Base-by-base conservation (phyloP, 2,888 invertebrate species). In the Sepioteuthis lessoniana region DNA sequence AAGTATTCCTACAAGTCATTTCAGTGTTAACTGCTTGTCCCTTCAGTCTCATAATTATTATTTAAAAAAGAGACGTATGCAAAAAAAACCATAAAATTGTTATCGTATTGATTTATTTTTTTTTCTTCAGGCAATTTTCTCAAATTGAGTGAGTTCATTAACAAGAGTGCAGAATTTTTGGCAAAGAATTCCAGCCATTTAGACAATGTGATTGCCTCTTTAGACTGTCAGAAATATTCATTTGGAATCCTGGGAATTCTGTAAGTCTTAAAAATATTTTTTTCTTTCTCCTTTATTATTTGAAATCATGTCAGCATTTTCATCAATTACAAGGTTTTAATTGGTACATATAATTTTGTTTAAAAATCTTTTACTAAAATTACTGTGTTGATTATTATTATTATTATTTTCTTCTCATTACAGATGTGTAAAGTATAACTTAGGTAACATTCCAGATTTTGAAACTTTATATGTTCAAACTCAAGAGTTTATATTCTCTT, bases 141-240 rank as follows among this genome's bases (percentile, higher is more conserved):
- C 21, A 97, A 97, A 94, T 95, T 97, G 55, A 97, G 97, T 96
- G 97, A 97, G 93, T 97, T 96, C 94, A 96, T 97, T 90, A 96
- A 96, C 50, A 97, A 97, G 95, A 98, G 98, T n/a, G 98, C 98
- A 94, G 99, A 99, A 94, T 98, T 98, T 7, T 97, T 99, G 94
- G 97, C 98, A 95, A 98, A 98, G 97, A 98, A 99, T 97, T 98
- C 98, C 95, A 98, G 98, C 95, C 98, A 99, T 97, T 97, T 99
- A 95, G 98, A 98, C 97, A 99, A 98, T 97, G 99, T 99, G 60
- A 97, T 99, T 96, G 99, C 99, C 97, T 99, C 99, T 0, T 98
- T 99, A 94, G 98, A 99, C 97, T 98, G 98, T 94, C 98, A 99
- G 96, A 98, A 99, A 96, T 99, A 99, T 97, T 99, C 99, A 21